Evolutionary conservation across 2,888 invertebrate genomes (phyloP), one percentile per base, ranked within the genome.

Genomic region (Clusia tigrina): DNA sequence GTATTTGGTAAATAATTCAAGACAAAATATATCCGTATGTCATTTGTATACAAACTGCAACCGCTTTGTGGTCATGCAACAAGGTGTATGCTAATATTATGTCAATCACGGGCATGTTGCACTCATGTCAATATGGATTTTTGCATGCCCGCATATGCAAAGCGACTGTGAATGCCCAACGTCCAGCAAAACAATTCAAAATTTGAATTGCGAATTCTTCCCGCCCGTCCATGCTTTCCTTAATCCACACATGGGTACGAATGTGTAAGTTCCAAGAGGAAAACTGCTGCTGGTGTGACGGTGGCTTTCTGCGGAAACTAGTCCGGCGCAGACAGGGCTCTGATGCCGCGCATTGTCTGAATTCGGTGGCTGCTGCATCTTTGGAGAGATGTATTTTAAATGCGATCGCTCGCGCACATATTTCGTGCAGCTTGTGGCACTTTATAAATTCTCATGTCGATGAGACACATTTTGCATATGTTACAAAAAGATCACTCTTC

Each of bases 141-240:
- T 57, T 64, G 64, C 61, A 61, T 57, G 68, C 63, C 67, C 51
- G 55, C 32, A 68, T 74, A 77, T 75, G 74, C 77, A 77, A 74
- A 77, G 54, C 60, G 57, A 15, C 18, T 3, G 10, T 3, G n/a
- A n/a, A 51, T 22, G 22, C 23, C 32, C 22, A 52, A 51, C 17
- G 37, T 48, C 26, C 51, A 58, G 60, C 57, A 58, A 60, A 64
- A 76, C 79, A 77, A 79, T 78, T 75, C 78, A 64, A 70, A 80
- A 72, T 80, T 80, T 80, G 81, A 81, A 80, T 81, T 80, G 78
- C 80, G 77, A 81, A 77, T 71, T 72, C 63, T 64, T 60, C 65
- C 67, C 52, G 22, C 6, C 9, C 24, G 2, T 3, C 17, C 9
- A 24, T 5, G 3, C 22, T 5, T 22, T 5, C 52, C 3, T 52